Conservation (phyloP, 2,888 invertebrate species). For the Eupithecia vulgata region DNA sequence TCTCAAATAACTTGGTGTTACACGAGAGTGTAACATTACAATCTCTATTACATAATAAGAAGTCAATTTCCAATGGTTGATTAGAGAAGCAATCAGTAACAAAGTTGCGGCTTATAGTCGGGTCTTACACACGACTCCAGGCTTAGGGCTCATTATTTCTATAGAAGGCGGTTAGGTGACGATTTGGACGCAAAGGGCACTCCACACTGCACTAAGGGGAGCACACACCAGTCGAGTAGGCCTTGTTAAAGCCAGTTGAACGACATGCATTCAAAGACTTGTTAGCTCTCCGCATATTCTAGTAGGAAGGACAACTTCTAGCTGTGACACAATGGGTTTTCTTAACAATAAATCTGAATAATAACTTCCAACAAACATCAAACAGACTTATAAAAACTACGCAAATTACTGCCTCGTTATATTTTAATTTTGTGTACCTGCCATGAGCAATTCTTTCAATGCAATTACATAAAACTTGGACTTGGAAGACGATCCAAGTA, state of each 20-base stretch:
- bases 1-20: too few species aligned
- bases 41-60: too few species aligned
- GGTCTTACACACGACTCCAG: slow-evolving; percentile 26
- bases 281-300: slow-evolving; percentile 32
- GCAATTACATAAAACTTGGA: not conserved
- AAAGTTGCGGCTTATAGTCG: slow-evolving; percentile 18
- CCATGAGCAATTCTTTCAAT: not conserved
- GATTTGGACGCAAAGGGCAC: slow-evolving; percentile 55
- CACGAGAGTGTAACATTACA: too few species aligned
- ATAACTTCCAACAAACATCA: not conserved
- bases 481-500: not conserved
- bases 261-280: slow-evolving; percentile 36
- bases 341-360: slow-evolving; percentile 12
- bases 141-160: slow-evolving; percentile 48
- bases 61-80: not conserved
- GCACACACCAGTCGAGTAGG: slow-evolving; percentile 45
- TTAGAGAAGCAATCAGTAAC: not conserved
- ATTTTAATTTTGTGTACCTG: not conserved
- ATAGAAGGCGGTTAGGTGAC: slow-evolving; percentile 48
- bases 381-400: not conserved
- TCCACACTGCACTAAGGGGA: slow-evolving; percentile 44
- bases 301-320: slow-evolving; percentile 13
- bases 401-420: not conserved
- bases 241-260: slow-evolving; percentile 56
- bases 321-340: not conserved